Evolutionary conservation across 2,113 vertebrate species (phyloP), one percentile per base, ranked within the genome.

Genomic region (Cnemophilus loriae): DNA sequence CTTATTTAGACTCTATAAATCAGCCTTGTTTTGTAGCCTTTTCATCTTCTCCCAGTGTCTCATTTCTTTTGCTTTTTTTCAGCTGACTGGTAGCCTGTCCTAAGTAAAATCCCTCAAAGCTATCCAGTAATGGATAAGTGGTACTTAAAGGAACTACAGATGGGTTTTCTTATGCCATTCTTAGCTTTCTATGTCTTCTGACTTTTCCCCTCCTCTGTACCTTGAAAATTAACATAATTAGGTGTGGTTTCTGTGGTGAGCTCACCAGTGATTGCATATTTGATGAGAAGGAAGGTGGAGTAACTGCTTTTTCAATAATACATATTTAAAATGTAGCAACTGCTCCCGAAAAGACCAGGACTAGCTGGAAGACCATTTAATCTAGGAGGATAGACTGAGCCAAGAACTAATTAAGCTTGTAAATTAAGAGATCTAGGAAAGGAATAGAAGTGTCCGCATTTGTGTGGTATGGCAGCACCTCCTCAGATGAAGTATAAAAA

Each of bases 121-220:
- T 89, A 42, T 32, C 23, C 44, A 69, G 53, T 83, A 92, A 60
- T 20, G 39, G 55, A 52, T 60, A 85, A 61, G 4, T 59, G 10
- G 7, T 76, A 71, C 23, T 26, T 33, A 85, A 77, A 68, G 23
- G 24, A 92, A 42, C 18, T 44, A 30, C 6, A 21, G 12, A 10
- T 28, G 22, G 8, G 1, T 0, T 2, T 24, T 39, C 33, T 65
- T 7, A 60, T 37, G 17, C 7, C 16, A 15, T 69, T 78, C 47
- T 67, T 65, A 63, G 3, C 6, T 77, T 92, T 42, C 16, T 2
- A 7, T 14, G 3, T 30, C 16, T 91, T 84, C 42, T 75, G 69
- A 74, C 19, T 89, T 90, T 37, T 9, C 10, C 8, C 6, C 52
- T 16, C 12, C 8, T 13, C 33, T 59, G 2, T 32, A 61, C 10